These are phyloP conservation scores for Rhinopomastus cyanomelas DNA, from an alignment of 2,113 vertebrate genomes.

Conservation along the genomic window DNA sequence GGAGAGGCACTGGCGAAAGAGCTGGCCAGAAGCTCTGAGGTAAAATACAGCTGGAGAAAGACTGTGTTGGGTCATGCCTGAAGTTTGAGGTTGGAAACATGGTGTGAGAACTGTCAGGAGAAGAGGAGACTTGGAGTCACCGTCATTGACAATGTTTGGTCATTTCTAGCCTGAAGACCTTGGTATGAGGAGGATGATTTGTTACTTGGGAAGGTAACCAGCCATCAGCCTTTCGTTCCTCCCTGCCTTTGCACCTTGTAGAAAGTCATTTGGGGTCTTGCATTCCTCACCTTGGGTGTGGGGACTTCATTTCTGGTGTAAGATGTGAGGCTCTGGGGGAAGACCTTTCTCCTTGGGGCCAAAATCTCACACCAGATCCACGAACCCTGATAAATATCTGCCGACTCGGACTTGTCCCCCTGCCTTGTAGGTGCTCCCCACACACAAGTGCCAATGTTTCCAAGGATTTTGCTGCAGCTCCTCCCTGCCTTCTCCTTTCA, in stretches of 20 bases:
- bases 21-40: not conserved
- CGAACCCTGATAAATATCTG: not conserved
- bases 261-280: not conserved
- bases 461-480: not conserved
- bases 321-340: not conserved
- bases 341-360: not conserved
- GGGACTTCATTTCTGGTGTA: not conserved
- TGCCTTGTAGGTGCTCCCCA: not conserved
- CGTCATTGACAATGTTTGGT: rapidly evolving
- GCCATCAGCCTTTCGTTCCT: not conserved
- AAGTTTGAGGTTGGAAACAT: not conserved
- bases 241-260: not conserved
- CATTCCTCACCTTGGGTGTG: rapidly evolving
- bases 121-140: not conserved
- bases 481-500: not conserved
- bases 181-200: not conserved
- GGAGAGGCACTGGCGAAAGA: not conserved
- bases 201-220: not conserved
- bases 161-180: rapidly evolving
- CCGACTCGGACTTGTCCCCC: not conserved
- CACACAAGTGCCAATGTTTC: constrained; percentile 18
- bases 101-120: not conserved
- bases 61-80: rapidly evolving
- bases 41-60: not conserved
- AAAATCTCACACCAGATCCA: not conserved